Percentiles rank a stretch among this genome's conserved stretches.
Evolutionary conservation across 2,888 invertebrate species (phyloP).

Genomic region (Leistus spinibarbis): DNA sequence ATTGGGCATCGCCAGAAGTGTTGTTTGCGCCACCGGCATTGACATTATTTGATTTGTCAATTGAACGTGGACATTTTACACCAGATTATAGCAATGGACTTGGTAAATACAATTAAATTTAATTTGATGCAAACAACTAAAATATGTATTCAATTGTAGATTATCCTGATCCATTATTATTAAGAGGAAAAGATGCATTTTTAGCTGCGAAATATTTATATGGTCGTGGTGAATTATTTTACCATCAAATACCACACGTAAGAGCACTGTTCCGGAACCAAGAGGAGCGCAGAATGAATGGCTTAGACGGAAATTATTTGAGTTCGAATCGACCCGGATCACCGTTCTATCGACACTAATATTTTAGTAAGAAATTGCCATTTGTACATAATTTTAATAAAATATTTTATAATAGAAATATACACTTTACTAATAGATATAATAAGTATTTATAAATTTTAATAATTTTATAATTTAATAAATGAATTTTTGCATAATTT

Average conservation of each 20-base stretch:
- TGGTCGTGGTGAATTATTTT: conserved; percentile 65
- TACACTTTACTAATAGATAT: neutral
- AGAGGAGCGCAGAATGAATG: conserved; percentile 63
- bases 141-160: conserved; percentile 47
- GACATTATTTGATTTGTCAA: conserved; percentile 15
- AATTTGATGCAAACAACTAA: neutral
- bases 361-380: conserved; percentile 12
- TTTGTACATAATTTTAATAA: conserved; percentile 17
- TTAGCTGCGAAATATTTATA: conserved; percentile 62
- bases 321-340: conserved; percentile 68
- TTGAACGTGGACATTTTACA: conserved; percentile 54
- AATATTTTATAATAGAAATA: conserved; percentile 16
- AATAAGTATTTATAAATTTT: conserved; percentile 1
- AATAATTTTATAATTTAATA: neutral
- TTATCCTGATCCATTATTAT: conserved; percentile 64
- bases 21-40: conserved; percentile 55
- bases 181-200: conserved; percentile 65
- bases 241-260: conserved; percentile 69
- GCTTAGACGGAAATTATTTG: conserved; percentile 64
- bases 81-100: conserved; percentile 57
- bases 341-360: conserved; percentile 62
- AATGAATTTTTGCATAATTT: neutral
- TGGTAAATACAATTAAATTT: conserved; percentile 46
- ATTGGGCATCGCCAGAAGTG: conserved; percentile 28
- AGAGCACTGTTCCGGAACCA: conserved; percentile 67